Conservation (phyloP, 2,113 vertebrate genomes). For the Desmodus rotundus region DNA sequence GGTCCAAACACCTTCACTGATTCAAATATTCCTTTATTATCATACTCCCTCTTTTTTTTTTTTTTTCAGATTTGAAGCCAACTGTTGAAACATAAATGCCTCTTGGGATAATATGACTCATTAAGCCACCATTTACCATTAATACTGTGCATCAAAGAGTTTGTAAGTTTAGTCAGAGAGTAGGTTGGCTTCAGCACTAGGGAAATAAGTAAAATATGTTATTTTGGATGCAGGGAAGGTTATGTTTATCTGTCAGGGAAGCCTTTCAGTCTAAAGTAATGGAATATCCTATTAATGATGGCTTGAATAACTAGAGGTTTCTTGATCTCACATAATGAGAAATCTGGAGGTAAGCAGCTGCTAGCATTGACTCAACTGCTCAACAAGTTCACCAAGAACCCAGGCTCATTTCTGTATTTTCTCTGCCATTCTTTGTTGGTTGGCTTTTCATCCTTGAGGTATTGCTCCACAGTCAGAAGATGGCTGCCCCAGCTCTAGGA, state of each 20-base stretch:
- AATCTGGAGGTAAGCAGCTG: not conserved
- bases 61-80: not conserved
- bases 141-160: not conserved
- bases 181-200: not conserved
- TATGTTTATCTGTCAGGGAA: not conserved
- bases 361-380: not conserved
- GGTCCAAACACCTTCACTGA: not conserved
- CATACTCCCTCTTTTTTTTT: not conserved
- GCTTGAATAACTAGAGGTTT: not conserved
- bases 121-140: not conserved
- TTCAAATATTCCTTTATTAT: not conserved
- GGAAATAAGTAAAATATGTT: not conserved
- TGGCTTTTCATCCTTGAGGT: not conserved
- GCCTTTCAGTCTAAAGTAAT: not conserved
- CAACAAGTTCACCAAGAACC: not conserved
- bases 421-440: not conserved
- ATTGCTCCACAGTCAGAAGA: not conserved
- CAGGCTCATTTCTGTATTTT: not conserved
- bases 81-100: not conserved
- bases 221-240: not conserved
- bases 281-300: not conserved
- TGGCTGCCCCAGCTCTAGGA: not conserved
- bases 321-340: conserved; percentile 16
- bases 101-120: not conserved
- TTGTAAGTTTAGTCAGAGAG: not conserved